Evolutionary conservation across 2,797 vertebrate species (phyloP).

Genomic region (Anniella stebbinsi): DNA sequence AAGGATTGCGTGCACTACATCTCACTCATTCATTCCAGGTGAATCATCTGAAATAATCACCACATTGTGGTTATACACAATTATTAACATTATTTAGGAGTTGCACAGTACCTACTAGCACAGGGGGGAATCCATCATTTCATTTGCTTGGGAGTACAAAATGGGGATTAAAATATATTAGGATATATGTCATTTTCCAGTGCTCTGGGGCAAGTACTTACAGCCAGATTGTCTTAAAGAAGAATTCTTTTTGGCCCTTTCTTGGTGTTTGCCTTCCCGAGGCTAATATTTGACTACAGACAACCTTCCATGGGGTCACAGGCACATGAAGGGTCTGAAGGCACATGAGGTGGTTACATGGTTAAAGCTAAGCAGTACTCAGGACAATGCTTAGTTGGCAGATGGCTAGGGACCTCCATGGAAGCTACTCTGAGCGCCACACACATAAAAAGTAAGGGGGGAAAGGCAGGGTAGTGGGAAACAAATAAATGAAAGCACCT

Average conservation of each 20-base stretch:
- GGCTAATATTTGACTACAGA: background rate
- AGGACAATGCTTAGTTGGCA: background rate
- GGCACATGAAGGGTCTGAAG: background rate
- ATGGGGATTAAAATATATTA: background rate
- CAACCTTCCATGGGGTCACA: background rate
- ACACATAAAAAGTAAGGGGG: background rate
- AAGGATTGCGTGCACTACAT: background rate
- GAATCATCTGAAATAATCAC: background rate
- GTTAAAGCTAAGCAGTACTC: background rate
- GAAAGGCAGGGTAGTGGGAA: background rate
- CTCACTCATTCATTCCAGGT: background rate
- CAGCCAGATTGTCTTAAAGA: background rate
- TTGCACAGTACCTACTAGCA: background rate
- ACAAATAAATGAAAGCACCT: background rate
- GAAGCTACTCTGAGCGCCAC: background rate
- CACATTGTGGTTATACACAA: background rate
- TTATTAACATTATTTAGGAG: background rate
- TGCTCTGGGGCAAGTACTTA: background rate
- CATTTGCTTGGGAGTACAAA: background rate
- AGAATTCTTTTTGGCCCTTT: background rate
- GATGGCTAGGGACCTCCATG: background rate
- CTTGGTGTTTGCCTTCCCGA: background rate
- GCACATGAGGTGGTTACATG: background rate
- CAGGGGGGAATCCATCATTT: too few relatives aligned
- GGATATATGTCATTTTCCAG: background rate